Conservation (phyloP, 2,113 vertebrate species). For the Sapajus apella region DNA sequence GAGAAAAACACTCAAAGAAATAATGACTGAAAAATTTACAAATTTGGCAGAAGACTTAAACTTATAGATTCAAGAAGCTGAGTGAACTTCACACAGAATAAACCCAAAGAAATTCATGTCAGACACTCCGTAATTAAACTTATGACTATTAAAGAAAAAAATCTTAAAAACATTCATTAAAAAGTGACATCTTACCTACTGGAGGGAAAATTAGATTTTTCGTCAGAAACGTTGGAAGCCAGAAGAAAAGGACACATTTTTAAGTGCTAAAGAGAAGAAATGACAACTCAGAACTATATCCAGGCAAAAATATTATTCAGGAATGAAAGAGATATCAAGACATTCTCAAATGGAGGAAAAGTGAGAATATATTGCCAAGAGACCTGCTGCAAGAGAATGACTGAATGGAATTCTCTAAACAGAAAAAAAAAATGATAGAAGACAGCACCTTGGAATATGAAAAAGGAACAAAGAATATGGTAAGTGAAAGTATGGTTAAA, state of each 20-base stretch:
- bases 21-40: neutral
- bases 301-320: neutral
- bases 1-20: neutral
- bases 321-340: neutral
- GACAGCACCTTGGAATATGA: neutral
- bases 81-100: neutral
- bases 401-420: neutral
- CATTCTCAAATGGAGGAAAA: neutral
- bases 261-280: neutral
- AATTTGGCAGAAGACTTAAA: neutral
- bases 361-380: neutral
- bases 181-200: neutral
- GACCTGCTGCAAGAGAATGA: neutral
- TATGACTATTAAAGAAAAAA: neutral
- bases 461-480: neutral
- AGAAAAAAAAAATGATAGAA: neutral
- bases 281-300: neutral
- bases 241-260: neutral
- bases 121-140: neutral
- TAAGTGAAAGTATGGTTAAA: neutral
- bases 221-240: neutral
- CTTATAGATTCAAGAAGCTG: neutral
- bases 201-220: neutral
- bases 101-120: neutral
- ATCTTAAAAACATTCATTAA: neutral